Evolutionary conservation across 2,888 invertebrate species (phyloP).

Genomic region (Leucoptera coffeella): DNA sequence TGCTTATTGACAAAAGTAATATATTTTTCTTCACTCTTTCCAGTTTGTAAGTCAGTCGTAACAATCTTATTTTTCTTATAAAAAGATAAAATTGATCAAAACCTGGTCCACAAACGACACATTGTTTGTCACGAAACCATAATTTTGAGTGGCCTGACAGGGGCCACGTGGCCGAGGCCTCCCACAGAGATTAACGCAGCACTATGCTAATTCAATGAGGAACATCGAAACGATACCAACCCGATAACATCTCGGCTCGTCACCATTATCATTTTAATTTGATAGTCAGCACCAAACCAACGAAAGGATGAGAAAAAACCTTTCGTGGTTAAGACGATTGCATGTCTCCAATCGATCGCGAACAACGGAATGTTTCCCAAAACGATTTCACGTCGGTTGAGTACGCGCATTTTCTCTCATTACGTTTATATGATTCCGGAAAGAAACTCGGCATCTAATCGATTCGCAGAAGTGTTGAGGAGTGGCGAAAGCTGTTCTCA

Average conservation of each 20-base stretch:
- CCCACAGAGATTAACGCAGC: constrained; percentile 30
- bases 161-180: constrained; percentile 45
- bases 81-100: too few species aligned
- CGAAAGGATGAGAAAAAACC: too few species aligned
- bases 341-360: constrained; percentile 9
- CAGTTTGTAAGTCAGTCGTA: too few species aligned
- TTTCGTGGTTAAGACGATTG: too few species aligned
- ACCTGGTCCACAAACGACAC: too few species aligned
- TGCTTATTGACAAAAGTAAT: too few species aligned
- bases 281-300: too few species aligned
- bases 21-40: too few species aligned
- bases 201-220: constrained; percentile 54
- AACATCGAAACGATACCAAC: constrained; percentile 20
- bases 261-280: constrained; percentile 49
- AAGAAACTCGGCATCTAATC: constrained; percentile 28
- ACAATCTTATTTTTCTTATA: too few species aligned
- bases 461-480: constrained; percentile 47
- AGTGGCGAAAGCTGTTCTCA: constrained; percentile 46
- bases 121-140: too few species aligned
- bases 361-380: background rate
- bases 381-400: too few species aligned
- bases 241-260: constrained; percentile 32
- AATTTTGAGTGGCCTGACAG: constrained; percentile 10
- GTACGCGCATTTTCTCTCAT: constrained; percentile 1
- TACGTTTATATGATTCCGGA: constrained; percentile 14